phyloP scores from a whole-genome alignment of 2,113 vertebrate species.

The Ochotona curzoniae region DNA sequence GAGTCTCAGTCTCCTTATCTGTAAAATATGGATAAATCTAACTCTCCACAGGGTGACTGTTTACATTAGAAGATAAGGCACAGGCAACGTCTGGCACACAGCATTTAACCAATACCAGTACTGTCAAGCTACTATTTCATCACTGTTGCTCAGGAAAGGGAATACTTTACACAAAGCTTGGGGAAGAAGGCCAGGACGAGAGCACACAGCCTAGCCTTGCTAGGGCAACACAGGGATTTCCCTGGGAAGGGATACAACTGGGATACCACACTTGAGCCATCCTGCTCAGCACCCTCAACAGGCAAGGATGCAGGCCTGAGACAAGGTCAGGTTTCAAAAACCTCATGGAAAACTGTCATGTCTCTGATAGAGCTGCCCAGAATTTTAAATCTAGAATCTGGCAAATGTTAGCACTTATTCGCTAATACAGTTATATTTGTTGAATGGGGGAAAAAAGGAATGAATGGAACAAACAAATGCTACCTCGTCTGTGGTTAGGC shows the following conservation, averaged over 20 bases:
- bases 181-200: neutral
- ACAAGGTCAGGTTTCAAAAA: neutral
- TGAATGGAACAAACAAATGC: neutral
- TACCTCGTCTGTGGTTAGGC: neutral
- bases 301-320: neutral
- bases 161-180: neutral
- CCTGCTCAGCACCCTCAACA: neutral
- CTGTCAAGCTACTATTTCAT: neutral
- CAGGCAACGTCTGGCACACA: neutral
- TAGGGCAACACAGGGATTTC: neutral
- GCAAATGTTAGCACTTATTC: neutral
- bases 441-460: conserved; percentile 11
- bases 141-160: neutral
- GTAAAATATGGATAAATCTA: neutral
- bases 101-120: neutral
- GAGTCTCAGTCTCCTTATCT: neutral
- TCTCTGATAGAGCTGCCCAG: neutral
- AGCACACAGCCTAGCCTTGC: neutral
- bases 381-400: neutral
- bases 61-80: conserved; percentile 20
- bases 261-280: neutral
- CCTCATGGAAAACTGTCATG: neutral
- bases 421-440: neutral
- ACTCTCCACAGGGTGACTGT: neutral
- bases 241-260: neutral